phyloP scores from a whole-genome alignment of 2,888 invertebrate species.

The Autographa pulchrina region DNA sequence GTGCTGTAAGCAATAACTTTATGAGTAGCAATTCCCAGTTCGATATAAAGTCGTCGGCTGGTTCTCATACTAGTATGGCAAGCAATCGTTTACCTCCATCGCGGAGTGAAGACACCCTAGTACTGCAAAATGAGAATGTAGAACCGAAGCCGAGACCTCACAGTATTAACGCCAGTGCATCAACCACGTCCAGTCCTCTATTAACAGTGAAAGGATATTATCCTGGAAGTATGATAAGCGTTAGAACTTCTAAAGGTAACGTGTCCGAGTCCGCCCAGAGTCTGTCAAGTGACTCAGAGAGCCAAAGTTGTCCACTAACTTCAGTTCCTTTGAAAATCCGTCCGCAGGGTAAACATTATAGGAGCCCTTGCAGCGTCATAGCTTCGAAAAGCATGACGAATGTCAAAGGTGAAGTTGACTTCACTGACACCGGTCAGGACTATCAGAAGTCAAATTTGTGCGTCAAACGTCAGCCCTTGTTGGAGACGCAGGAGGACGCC shows the following conservation, averaged over 20 bases:
- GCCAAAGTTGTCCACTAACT: slow-evolving; percentile 87
- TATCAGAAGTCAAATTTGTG: slow-evolving; percentile 74
- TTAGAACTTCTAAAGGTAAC: slow-evolving; percentile 89
- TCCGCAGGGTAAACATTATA: slow-evolving; percentile 82
- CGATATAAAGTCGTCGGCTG: slow-evolving; percentile 78
- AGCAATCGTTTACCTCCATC: slow-evolving; percentile 92
- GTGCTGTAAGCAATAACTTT: slow-evolving; percentile 74
- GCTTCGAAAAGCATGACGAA: slow-evolving; percentile 91
- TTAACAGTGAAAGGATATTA: slow-evolving; percentile 90
- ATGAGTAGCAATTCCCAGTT: slow-evolving; percentile 84
- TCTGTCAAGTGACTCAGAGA: slow-evolving; percentile 91
- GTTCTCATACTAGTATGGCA: slow-evolving; percentile 80
- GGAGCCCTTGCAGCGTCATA: slow-evolving; percentile 81
- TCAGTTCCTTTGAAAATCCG: slow-evolving; percentile 89
- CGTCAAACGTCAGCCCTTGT: slow-evolving; percentile 87
- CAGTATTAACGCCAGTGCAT: slow-evolving; percentile 90
- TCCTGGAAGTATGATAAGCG: slow-evolving; percentile 91
- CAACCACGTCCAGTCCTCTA: slow-evolving; percentile 92
- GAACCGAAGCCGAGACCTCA: slow-evolving; percentile 88
- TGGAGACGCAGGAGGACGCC: slow-evolving; percentile 81
- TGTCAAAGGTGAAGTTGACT: slow-evolving; percentile 88
- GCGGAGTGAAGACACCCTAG: slow-evolving; percentile 94
- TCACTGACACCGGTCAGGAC: slow-evolving; percentile 83
- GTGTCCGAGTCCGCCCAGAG: slow-evolving; percentile 92
- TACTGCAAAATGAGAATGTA: slow-evolving; percentile 80